Base-by-base conservation (phyloP, 2,797 vertebrate genomes). In the Cephalopachus bancanus region DNA sequence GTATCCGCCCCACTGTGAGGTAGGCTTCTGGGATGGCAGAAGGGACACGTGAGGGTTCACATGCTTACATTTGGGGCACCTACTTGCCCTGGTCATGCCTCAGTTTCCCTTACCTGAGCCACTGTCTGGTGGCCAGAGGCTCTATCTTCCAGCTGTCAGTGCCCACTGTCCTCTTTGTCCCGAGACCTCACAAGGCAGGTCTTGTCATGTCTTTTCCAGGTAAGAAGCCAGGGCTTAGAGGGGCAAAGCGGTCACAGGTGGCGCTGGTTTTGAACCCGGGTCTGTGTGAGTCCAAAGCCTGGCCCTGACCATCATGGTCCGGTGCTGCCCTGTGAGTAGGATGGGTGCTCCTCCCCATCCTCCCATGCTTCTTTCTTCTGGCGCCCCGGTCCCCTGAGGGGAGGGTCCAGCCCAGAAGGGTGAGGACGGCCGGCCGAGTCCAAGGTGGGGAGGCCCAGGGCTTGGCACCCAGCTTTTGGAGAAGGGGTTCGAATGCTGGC, bases 1-100 rank as follows among this genome's bases (percentile, higher is more conserved):
- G 12, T 62, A 7, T n/a, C 24, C 62, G 59, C 14, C 1, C 0
- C 7, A 2, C 7, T 0, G 10, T 28, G 33, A 57, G n/a, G 3
- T 20, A 22, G 49, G 59, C 69, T 64, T 33, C 6, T 69, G 51
- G 59, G 14, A 12, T 55, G 57, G 26, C n/a, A 19, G 49, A 37
- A 62, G 51, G 55, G 51, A 14, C 22, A 22, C 37, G 28, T 20
- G 37, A 20, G n/a, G 74, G 44, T 55, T 72, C 33, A 10, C 26
- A 5, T 9, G 28, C 24, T 5, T 9, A 19, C 19, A 37, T 62
- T 28, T 30, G 64, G 24, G 2, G 0, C 15, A 5, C 30, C 11
- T 6, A 30, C 16, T 33, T 51, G 3, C 28, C 22, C 7, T 10
- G 11, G 22, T 16, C 4, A 0, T 37, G 16, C 64, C 62, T 78